Conservation (phyloP, 2,113 vertebrate genomes). For the Amia ocellicauda region DNA sequence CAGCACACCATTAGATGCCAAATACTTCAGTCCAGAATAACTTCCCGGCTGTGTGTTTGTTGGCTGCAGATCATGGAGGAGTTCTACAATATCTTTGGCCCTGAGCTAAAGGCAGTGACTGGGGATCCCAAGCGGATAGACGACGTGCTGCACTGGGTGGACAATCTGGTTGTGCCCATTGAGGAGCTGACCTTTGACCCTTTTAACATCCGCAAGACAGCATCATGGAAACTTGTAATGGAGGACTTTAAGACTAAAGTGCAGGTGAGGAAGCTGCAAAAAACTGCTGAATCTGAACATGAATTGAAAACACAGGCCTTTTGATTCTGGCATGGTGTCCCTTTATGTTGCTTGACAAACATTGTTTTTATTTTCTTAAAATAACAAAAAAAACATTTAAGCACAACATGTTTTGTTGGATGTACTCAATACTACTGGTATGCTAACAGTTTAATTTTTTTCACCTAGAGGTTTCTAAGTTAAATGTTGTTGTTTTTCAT, state of each 20-base stretch:
- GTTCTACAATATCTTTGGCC: constrained; percentile 80
- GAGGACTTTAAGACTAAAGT: constrained; percentile 76
- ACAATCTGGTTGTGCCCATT: constrained; percentile 70
- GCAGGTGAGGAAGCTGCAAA: constrained; percentile 57
- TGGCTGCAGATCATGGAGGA: constrained; percentile 76
- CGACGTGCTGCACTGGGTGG: constrained; percentile 69
- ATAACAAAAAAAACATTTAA: too few species aligned
- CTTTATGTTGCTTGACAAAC: neutral
- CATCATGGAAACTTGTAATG: constrained; percentile 76
- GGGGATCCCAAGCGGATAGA: constrained; percentile 73
- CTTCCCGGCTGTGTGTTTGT: constrained; percentile 7
- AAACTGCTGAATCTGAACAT: too few species aligned
- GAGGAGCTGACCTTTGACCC: constrained; percentile 75
- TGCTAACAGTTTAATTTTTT: too few species aligned
- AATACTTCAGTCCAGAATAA: too few species aligned
- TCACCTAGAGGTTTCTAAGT: too few species aligned
- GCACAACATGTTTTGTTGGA: too few species aligned
- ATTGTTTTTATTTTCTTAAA: neutral
- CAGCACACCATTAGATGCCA: too few species aligned
- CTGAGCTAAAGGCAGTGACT: constrained; percentile 79
- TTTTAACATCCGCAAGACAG: constrained; percentile 64
- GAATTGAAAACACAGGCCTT: too few species aligned
- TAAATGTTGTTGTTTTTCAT: constrained; percentile 8
- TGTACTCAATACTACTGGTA: too few species aligned
- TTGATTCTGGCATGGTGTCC: too few species aligned